These are phyloP conservation scores for Alectoris magna DNA, from an alignment of 2,797 vertebrate genomes.

Conservation along the genomic window DNA sequence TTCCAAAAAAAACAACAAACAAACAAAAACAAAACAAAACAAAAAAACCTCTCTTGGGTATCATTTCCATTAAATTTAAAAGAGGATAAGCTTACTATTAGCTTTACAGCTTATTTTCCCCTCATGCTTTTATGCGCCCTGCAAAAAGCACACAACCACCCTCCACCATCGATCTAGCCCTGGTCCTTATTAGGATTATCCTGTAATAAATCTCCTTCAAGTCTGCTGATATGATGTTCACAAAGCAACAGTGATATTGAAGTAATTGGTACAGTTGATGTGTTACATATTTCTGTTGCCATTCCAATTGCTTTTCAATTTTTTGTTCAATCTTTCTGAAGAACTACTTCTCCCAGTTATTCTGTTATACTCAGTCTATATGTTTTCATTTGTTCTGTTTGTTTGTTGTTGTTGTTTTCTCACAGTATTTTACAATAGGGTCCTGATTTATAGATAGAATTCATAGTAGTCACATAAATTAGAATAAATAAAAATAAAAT, in stretches of 20 bases:
- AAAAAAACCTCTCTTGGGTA: not conserved
- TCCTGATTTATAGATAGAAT: not conserved
- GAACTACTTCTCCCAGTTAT: not conserved
- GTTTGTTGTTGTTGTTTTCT: not conserved
- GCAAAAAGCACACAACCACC: not conserved
- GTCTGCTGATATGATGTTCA: not conserved
- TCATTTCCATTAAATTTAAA: not conserved
- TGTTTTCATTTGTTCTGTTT: not conserved
- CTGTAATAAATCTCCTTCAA: not conserved
- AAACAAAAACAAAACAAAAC: too few species aligned
- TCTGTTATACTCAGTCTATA: accelerated
- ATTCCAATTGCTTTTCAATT: not conserved
- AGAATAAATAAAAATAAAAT: not conserved
- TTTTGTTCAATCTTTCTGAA: not conserved
- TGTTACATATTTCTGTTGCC: not conserved
- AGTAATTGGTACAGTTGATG: not conserved
- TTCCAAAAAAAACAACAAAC: not conserved
- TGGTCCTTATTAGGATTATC: not conserved
- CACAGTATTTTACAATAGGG: not conserved
- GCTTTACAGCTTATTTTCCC: not conserved
- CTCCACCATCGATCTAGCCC: not conserved
- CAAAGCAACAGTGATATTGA: not conserved
- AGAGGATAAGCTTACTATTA: not conserved
- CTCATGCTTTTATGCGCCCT: not conserved
- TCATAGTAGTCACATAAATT: not conserved